Base-by-base conservation (phyloP, 2,888 invertebrate genomes). In the Eurytoma californica region DNA sequence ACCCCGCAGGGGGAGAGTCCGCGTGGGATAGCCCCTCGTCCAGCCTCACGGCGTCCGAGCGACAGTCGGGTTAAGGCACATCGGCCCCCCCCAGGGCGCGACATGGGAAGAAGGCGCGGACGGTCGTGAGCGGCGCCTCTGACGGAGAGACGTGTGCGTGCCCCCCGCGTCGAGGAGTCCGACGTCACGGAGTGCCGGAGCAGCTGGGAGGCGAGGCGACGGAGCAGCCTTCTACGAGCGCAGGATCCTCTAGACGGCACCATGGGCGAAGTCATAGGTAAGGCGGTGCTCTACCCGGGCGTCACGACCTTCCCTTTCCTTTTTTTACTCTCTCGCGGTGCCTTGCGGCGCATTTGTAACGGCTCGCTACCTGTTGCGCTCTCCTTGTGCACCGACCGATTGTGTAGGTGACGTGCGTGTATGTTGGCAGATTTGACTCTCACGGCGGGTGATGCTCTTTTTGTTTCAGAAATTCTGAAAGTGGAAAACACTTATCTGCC, bases 401-500 rank as follows among this genome's bases (percentile, higher is more conserved):
- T 39, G 39, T 39, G 39, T 39, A 39, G 39, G 39, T 39, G 39
- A 39, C 39, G 39, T 65, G 47, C 14, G 1, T 49, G 24, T 28
- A 58, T 14, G 18, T 16, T n/a, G 12, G 28, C 7, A 24, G 13
- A 13, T 30, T 39, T 12, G 13, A 39, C 2, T 7, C 47, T n/a
- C 12, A n/a, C 5, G 39, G 16, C 16, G 58, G 76, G 67, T 66
- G 14, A 61, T 69, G 63, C 39, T 49, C 65, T 72, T 9, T 20
- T 53, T 14, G 47, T 85, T 86, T 57, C 81, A 87, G 87, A 87
- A 75, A 79, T 87, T 55, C 75, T 87, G 24, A 83, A 85, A 81
- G 83, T 87, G n/a, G 84, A 86, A 58, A 81, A 84, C 24, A 80
- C 82, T 51, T 77, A 75, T 30, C 65, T 83, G 47, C 80, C 82